phyloP scores from a whole-genome alignment of 2,888 invertebrate genomes.

The Protonemura montana region DNA sequence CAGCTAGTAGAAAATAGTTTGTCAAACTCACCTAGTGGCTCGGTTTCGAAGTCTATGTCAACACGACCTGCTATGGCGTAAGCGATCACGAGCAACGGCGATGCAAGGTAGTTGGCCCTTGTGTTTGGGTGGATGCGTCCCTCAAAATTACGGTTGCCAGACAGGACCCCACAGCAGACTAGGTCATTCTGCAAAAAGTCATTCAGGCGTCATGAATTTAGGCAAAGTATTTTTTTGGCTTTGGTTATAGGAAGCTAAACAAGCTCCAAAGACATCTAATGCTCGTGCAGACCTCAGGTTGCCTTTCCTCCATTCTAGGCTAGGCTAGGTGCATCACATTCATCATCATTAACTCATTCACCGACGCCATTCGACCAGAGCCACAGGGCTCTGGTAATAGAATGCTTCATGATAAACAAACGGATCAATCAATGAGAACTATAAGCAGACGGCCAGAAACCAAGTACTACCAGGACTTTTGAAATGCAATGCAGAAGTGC shows the following conservation, averaged over 20 bases:
- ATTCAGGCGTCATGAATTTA: no score
- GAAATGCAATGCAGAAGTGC: no score
- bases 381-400: no score
- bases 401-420: no score
- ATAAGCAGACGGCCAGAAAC: no score
- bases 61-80: conserved; percentile 97
- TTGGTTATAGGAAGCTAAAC: background rate
- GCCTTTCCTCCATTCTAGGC: no score
- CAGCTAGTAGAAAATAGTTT: background rate
- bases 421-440: no score
- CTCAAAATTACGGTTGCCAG: conserved; percentile 98
- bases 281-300: no score
- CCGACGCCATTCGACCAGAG: no score
- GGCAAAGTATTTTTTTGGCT: background rate
- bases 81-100: conserved; percentile 96
- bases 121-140: conserved; percentile 97
- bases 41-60: conserved; percentile 90
- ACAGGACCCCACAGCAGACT: conserved; percentile 94
- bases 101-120: conserved; percentile 95
- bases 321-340: no score
- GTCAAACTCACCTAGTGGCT: conserved; percentile 75
- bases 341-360: no score
- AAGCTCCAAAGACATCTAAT: background rate
- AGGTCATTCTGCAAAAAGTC: conserved; percentile 75
- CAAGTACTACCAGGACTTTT: no score